These are phyloP conservation scores for Cataglyphis livida DNA, from an alignment of 2,888 invertebrate genomes.

Conservation along the genomic window DNA sequence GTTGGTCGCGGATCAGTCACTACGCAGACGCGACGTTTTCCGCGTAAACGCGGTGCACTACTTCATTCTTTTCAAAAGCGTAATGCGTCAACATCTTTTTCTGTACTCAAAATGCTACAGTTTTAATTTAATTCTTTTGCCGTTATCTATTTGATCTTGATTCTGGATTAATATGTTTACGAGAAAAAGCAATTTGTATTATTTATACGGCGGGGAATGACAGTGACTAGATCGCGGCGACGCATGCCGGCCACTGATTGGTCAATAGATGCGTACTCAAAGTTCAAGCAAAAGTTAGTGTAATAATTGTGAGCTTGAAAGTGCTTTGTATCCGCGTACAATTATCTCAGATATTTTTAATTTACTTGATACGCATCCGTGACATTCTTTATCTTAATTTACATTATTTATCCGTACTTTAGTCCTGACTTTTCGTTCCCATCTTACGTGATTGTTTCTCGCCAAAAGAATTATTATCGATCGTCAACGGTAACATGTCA, in stretches of 20 bases:
- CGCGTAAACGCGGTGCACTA: no score
- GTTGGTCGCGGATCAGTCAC: background rate
- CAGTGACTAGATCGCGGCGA: background rate
- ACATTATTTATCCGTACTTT: background rate
- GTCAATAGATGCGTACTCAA: constrained; percentile 72
- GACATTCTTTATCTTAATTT: background rate
- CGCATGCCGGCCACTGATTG: constrained; percentile 64
- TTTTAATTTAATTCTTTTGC: background rate
- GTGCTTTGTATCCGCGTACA: constrained; percentile 79
- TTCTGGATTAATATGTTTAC: background rate
- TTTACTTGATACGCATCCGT: constrained; percentile 39
- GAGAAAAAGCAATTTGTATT: background rate
- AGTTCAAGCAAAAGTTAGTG: constrained; percentile 82
- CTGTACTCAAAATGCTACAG: background rate
- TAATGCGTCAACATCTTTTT: background rate
- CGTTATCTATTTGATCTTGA: background rate
- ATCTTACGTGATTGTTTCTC: background rate
- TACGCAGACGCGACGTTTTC: background rate
- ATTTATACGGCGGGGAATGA: background rate
- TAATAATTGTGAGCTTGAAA: constrained; percentile 81
- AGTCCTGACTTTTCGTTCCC: background rate
- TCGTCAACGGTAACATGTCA: constrained; percentile 55
- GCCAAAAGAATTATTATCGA: constrained; percentile 3
- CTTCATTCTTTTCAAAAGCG: background rate
- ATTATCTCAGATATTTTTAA: constrained; percentile 61